Evolutionary conservation across 1,140 invertebrate genomes (phyloP).

Genomic region (Caenorhabditis briggsae): DNA sequence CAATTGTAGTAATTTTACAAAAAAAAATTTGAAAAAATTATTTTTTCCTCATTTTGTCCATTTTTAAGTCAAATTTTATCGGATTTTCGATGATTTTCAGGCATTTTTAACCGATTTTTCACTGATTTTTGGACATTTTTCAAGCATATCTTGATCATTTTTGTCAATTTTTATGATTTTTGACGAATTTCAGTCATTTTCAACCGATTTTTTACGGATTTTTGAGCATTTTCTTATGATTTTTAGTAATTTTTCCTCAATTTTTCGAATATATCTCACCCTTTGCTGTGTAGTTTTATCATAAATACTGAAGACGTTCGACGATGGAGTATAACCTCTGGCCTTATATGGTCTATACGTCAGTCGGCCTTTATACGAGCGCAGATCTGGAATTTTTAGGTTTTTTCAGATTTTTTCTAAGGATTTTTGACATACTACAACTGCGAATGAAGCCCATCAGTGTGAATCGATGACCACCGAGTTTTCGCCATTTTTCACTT

Average conservation of each 20-base stretch:
- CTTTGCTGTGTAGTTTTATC: conserved; percentile 33
- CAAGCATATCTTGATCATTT: no score
- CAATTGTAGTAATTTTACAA: no score
- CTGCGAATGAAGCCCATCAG: conserved; percentile 65
- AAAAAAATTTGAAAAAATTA: no score
- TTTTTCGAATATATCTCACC: background rate
- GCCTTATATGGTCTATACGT: background rate
- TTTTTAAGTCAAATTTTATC: background rate
- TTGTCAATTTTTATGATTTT: background rate
- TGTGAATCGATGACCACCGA: conserved; percentile 68
- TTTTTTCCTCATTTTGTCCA: background rate
- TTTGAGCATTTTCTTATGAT: no score
- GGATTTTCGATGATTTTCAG: no score
- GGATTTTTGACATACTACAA: conserved; percentile 58
- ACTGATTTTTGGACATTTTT: no score
- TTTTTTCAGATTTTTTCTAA: background rate
- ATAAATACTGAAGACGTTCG: conserved; percentile 58
- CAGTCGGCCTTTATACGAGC: conserved; percentile 47
- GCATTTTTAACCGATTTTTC: no score
- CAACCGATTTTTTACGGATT: no score
- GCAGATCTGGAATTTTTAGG: conserved; percentile 36
- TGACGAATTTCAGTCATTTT: no score
- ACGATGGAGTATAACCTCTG: background rate
- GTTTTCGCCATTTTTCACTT: conserved; percentile 69
- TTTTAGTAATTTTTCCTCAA: no score